Conservation (phyloP, 2,888 invertebrate species). For the Brachypalpus laphriformis region DNA sequence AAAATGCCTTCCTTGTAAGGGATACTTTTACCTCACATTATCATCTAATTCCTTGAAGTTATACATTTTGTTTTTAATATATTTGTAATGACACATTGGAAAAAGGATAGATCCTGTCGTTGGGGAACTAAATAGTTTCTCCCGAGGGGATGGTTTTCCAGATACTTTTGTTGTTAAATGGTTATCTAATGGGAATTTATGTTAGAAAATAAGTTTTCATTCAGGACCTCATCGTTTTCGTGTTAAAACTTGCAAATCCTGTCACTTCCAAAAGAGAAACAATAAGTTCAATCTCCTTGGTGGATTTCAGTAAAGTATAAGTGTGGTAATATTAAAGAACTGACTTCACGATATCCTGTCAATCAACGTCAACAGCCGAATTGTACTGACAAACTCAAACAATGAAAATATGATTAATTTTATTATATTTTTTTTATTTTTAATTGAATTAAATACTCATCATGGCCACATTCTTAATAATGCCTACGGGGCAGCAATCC, state of each 20-base stretch:
- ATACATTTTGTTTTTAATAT: not conserved
- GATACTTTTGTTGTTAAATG: not conserved
- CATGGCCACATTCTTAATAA: conserved; percentile 19
- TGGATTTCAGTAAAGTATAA: not conserved
- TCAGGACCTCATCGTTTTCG: conserved; percentile 11
- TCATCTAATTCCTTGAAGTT: not conserved
- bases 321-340: not conserved
- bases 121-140: not conserved
- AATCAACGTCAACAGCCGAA: not conserved
- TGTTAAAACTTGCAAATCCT: not conserved
- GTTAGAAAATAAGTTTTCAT: not conserved
- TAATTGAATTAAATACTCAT: conserved; percentile 51
- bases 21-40: too few species aligned
- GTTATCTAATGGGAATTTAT: conserved; percentile 1
- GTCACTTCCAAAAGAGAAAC: not conserved
- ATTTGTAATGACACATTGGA: conserved; percentile 1
- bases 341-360: not conserved
- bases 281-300: not conserved
- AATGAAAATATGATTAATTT: too few species aligned
- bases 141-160: not conserved
- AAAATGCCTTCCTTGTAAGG: not conserved
- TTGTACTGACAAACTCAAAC: not conserved
- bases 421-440: not conserved
- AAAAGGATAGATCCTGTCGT: not conserved
- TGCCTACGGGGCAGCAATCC: not conserved